These are phyloP conservation scores for Oligia latruncula DNA, from an alignment of 2,888 invertebrate species.

Conservation along the genomic window DNA sequence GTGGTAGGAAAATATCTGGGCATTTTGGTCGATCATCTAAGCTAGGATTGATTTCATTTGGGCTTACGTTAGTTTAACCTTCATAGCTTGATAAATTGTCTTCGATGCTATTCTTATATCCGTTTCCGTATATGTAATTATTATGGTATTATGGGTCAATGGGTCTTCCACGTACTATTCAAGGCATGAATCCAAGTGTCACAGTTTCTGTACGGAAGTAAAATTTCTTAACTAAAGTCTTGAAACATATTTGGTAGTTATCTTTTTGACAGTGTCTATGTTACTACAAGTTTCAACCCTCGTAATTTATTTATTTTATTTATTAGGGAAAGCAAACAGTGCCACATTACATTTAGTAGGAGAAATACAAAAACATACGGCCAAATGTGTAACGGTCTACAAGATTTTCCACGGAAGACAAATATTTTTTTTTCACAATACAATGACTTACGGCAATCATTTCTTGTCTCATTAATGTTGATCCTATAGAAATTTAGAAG, in stretches of 20 bases:
- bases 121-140: background rate
- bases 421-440: too few species aligned
- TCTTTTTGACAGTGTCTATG: conserved; percentile 37
- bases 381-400: too few species aligned
- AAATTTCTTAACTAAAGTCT: conserved; percentile 71
- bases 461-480: background rate
- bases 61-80: background rate
- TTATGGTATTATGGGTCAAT: background rate
- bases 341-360: too few species aligned
- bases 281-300: background rate
- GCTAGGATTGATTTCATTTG: background rate
- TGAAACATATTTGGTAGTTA: conserved; percentile 71
- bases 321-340: too few species aligned
- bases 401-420: background rate
- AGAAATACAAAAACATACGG: too few species aligned
- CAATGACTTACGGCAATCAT: background rate
- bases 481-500: background rate
- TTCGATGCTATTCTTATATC: conserved; percentile 9
- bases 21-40: background rate
- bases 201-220: conserved; percentile 70
- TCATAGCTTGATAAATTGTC: background rate
- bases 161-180: conserved; percentile 67
- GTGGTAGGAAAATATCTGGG: background rate
- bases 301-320: background rate
- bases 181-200: conserved; percentile 73